Percentiles rank a stretch among this genome's conserved stretches.
Conservation (phyloP, 2,888 invertebrate species). For the Macaria liturata region DNA sequence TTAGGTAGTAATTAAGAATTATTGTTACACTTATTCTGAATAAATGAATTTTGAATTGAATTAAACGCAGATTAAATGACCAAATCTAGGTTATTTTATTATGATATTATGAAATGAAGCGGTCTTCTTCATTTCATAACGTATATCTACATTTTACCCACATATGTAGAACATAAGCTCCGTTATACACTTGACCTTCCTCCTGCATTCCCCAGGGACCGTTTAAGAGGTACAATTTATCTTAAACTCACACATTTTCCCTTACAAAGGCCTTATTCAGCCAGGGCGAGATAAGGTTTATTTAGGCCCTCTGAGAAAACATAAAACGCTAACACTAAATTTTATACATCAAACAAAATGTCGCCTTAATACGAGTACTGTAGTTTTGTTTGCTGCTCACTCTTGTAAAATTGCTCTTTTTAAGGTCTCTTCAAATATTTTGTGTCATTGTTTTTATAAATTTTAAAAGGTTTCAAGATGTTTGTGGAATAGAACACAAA, state of each 20-base stretch:
- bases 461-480: not conserved
- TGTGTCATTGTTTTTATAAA: too few species aligned
- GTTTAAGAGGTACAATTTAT: constrained; percentile 28
- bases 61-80: too few species aligned
- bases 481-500: not conserved
- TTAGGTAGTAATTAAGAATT: too few species aligned
- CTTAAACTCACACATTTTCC: constrained; percentile 26
- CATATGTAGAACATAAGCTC: constrained; percentile 3
- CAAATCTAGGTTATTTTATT: too few species aligned
- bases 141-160: too few species aligned
- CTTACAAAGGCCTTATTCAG: constrained; percentile 25
- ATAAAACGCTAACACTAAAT: constrained; percentile 24
- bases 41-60: too few species aligned
- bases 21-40: too few species aligned
- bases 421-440: not conserved
- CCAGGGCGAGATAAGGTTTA: constrained; percentile 25
- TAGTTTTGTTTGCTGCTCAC: not conserved
- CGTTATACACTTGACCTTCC: constrained; percentile 22
- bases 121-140: too few species aligned
- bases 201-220: constrained; percentile 13
- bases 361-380: constrained; percentile 4
- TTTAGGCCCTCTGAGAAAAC: constrained; percentile 25
- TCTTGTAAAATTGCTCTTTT: not conserved
- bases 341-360: constrained; percentile 20
- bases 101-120: too few species aligned